Conservation (phyloP, 2,113 vertebrate species). For the Serinus canaria region DNA sequence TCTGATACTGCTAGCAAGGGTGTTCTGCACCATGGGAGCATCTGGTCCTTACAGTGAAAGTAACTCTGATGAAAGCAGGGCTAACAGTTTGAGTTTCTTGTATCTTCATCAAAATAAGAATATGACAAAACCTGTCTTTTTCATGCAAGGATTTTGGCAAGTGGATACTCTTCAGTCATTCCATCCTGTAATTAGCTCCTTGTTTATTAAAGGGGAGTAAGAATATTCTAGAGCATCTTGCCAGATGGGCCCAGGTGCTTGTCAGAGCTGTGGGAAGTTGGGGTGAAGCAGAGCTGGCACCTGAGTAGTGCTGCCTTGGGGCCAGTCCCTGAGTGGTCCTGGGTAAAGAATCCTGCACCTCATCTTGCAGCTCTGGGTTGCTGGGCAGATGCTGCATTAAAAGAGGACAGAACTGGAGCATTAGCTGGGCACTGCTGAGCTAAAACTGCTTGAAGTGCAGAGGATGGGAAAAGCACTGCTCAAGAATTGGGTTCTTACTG, state of each 20-base stretch:
- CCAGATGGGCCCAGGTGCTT: neutral
- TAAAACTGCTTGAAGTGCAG: neutral
- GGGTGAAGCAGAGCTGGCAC: neutral
- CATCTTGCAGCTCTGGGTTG: rapidly evolving
- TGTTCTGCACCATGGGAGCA: neutral
- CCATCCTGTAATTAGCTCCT: neutral
- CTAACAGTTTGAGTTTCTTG: neutral
- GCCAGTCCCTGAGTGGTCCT: neutral
- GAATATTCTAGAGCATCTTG: neutral
- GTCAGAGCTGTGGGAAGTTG: neutral
- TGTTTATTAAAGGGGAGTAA: neutral
- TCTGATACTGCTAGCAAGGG: neutral
- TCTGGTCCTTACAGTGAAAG: neutral
- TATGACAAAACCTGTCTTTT: neutral
- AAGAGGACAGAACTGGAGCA: neutral
- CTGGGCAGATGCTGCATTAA: neutral
- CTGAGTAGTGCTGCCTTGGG: neutral
- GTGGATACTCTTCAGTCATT: neutral
- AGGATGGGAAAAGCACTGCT: neutral
- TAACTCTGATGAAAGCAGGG: neutral
- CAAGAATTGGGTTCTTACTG: neutral
- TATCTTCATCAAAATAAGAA: neutral
- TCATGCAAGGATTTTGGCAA: neutral
- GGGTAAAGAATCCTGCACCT: neutral
- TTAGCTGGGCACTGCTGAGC: neutral